Base-by-base conservation (phyloP, 2,797 vertebrate species). In the Tiaroga cobitis region DNA sequence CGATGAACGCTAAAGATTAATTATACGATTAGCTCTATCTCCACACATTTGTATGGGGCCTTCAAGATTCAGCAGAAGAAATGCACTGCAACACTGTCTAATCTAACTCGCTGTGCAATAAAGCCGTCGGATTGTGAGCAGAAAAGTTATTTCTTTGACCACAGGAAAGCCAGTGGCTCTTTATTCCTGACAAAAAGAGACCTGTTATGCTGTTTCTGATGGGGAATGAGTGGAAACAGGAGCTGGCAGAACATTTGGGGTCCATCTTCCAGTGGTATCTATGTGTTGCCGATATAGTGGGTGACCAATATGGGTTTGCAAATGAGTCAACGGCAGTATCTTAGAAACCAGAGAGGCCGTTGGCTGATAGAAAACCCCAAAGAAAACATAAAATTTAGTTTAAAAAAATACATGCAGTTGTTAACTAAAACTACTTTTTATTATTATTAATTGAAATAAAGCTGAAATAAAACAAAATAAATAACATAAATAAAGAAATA, bases 1-100 rank as follows among this genome's bases (percentile, higher is more conserved):
- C 41, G 51, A 76, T 49, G 73, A 83, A 75, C 39, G 61, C 46
- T 59, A 29, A 73, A 85, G 81, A 87, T 86, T 70, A 81, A 89
- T 87, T 87, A 77, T 75, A 81, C 37, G 78, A 86, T 89, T 89
- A 88, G 56, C 43, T 84, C 69, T 78, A 41, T 68, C 84, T 41
- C 54, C 41, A 68, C 80, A 70, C 80, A 81, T 86, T 86, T 85
- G 41, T 82, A 34, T 75, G 67, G 73, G 87, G 65, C 65, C 84
- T 89, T 90, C 70, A 83, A 41, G 82, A 85, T 72, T 65, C 70
- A 85, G 75, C 82, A 80, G 63, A 82, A 51, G 18, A 75, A 82
- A 21, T 69, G 34, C 70, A 61, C 80, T 34, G 37, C 69, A 83
- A 26, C 11, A 29, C 46, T 67, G 19, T 74, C 81, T 81, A 72